Evolutionary conservation across 2,797 vertebrate genomes (phyloP), one percentile per base, ranked within the genome.

Genomic region (Hozukius guyotensis): DNA sequence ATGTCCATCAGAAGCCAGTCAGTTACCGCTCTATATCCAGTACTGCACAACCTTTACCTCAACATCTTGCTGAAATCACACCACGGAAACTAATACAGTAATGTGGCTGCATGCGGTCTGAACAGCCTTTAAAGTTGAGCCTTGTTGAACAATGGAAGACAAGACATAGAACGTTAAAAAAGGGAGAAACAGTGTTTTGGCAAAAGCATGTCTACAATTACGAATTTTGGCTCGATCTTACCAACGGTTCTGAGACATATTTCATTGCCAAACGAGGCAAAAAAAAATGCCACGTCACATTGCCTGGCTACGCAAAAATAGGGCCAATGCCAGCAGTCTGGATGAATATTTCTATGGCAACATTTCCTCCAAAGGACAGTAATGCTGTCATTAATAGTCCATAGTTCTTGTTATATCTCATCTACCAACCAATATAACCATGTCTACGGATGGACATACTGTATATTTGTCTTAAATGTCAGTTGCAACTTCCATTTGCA

Each of bases 201-300:
- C 87, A 88, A 78, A 84, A 90, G 79, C 25, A 60, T 90, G 59
- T 87, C 65, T 80, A 78, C 62, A 78, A 56, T 83, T 74, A 63
- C 18, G 29, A 79, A 80, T 78, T 79, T 78, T 89, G 82, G 77
- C 79, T 84, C 25, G 4, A 81, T 84, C 42, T 80, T 46, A 87
- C 31, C 66, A 71, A 79, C 12, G 6, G 14, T 22, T 85, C 60
- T 13, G 65, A 31, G 24, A 72, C 52, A 46, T 4, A 63, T 14
- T 57, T 70, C 12, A 18, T 71, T 68, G 68, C 61, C 52, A 70
- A 78, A 78, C 29, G n/a, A 42, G 76, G 78, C 69, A 63, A 80
- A 25, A 65, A 77, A 62, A 42, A 42, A 38, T 18, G 53, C 32
- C n/a, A 64, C 5, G 12, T 62, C 52, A 63, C 67, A 61, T 57